These are phyloP conservation scores for Lymantria dispar DNA, from an alignment of 2,888 invertebrate species.

Conservation along the genomic window DNA sequence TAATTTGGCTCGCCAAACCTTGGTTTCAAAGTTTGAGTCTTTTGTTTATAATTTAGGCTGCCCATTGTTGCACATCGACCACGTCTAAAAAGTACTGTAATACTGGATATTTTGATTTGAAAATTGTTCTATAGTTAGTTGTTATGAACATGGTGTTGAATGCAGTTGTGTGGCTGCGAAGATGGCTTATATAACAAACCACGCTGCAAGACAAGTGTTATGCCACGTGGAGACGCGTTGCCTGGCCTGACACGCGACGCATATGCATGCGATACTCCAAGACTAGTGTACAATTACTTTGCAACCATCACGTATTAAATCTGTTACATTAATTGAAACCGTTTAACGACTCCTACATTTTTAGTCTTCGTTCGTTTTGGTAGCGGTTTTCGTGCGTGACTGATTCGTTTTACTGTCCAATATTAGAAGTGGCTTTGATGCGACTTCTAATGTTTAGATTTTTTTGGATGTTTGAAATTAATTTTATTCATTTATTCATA, in stretches of 20 bases:
- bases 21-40: conserved; percentile 29
- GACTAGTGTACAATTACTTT: conserved; percentile 36
- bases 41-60: conserved; percentile 42
- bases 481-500: conserved; percentile 5
- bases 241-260: conserved; percentile 34
- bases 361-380: conserved; percentile 10
- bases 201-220: conserved; percentile 46
- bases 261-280: conserved; percentile 35
- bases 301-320: conserved; percentile 22
- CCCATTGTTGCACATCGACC: conserved; percentile 35
- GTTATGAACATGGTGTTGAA: neutral
- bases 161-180: conserved; percentile 28
- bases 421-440: conserved; percentile 1
- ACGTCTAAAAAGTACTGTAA: conserved; percentile 24
- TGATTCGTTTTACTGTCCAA: conserved; percentile 11
- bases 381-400: conserved; percentile 8
- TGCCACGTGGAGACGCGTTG: conserved; percentile 51
- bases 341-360: conserved; percentile 6
- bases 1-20: conserved; percentile 12
- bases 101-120: conserved; percentile 17
- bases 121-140: conserved; percentile 8
- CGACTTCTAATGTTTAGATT: neutral
- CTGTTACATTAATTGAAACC: conserved; percentile 15
- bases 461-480: conserved; percentile 2
- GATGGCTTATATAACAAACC: conserved; percentile 51